Evolutionary conservation across 1,140 invertebrate species (phyloP).

Genomic region (Monochamus saltuarius): DNA sequence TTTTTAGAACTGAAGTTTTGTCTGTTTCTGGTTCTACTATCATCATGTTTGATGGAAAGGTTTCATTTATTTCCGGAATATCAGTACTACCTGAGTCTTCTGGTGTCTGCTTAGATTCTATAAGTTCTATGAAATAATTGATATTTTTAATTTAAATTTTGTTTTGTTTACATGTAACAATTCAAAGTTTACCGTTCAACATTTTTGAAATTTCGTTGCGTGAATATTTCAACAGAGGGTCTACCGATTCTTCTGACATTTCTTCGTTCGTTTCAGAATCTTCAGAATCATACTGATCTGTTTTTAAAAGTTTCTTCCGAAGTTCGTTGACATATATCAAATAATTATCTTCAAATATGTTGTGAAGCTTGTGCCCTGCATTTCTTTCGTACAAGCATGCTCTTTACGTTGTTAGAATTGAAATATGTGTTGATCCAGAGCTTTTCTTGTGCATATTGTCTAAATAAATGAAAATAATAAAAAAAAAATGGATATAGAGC

Average conservation of each 20-base stretch:
- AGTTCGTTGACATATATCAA: no score
- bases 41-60: neutral
- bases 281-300: no score
- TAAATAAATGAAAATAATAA: conserved; percentile 13
- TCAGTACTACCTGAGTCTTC: neutral
- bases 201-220: conserved; percentile 12
- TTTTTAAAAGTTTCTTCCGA: no score
- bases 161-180: no score
- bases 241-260: conserved; percentile 8
- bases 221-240: conserved; percentile 12
- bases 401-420: neutral
- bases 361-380: no score
- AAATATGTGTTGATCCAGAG: conserved; percentile 29
- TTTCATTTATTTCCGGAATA: neutral
- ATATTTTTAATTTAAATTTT: no score
- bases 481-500: neutral
- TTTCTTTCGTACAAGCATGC: neutral
- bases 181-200: conserved; percentile 14
- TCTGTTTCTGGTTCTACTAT: conserved; percentile 12
- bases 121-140: neutral
- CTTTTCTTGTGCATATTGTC: conserved; percentile 36
- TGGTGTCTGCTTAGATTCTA: neutral
- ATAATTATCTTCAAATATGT: no score
- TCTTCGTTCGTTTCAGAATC: conserved; percentile 4
- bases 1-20: neutral